A percentile compares a stretch with the other conserved stretches of the same genome.
Evolutionary conservation across 2,797 vertebrate genomes (phyloP).

Genomic region (Typhlichthys subterraneus): DNA sequence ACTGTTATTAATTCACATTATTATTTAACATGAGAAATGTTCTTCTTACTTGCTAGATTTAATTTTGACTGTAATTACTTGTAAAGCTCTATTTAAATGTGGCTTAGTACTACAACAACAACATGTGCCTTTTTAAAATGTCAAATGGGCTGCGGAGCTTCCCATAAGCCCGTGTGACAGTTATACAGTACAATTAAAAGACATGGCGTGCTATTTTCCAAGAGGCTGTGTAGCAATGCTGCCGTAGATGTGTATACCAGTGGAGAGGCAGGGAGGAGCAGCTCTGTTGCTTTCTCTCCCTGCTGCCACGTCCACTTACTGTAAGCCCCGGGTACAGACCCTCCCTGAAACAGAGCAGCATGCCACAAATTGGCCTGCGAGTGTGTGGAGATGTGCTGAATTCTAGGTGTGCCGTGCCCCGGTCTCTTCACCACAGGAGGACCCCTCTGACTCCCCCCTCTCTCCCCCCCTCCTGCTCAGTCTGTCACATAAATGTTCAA

Average conservation of each 20-base stretch:
- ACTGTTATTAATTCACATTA: not conserved
- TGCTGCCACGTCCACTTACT: constrained; percentile 63
- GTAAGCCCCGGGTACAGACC: constrained; percentile 25
- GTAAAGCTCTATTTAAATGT: not conserved
- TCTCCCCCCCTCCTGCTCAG: constrained; percentile 48
- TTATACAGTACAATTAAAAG: too few species aligned
- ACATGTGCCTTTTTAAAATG: too few species aligned
- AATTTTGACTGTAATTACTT: not conserved
- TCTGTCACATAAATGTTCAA: not conserved
- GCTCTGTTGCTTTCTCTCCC: constrained; percentile 49
- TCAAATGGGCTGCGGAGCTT: too few species aligned
- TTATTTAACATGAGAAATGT: not conserved
- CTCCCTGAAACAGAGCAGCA: constrained; percentile 57
- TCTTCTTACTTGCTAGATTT: not conserved
- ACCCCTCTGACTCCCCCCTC: constrained; percentile 44
- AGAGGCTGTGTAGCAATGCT: not conserved
- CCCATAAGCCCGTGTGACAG: too few species aligned
- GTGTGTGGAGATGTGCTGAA: constrained; percentile 57
- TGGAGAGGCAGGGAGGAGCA: constrained; percentile 26
- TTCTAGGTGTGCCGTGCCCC: constrained; percentile 49
- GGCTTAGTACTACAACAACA: too few species aligned
- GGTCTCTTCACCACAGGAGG: constrained; percentile 25
- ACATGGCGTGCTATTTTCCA: too few species aligned
- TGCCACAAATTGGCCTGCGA: constrained; percentile 68
- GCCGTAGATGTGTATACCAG: constrained; percentile 1